Base-by-base conservation (phyloP, 2,888 invertebrate species). In the Aphidoletes aphidimyza region DNA sequence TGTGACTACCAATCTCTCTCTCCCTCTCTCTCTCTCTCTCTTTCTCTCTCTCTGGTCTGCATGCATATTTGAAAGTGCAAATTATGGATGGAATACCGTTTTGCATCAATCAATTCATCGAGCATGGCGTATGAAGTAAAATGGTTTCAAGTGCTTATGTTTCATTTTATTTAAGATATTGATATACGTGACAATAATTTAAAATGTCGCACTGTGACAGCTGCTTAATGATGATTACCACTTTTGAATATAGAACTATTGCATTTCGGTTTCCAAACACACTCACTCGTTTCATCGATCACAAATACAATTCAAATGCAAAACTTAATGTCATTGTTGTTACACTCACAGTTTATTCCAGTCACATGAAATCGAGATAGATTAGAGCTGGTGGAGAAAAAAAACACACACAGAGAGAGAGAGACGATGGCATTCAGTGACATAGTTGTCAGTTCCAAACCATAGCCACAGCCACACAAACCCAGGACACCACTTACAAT, bases 131-230 rank as follows among this genome's bases (percentile, higher is more conserved):
- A n/a, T n/a, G n/a, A n/a, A n/a, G 19, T 19, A 9, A 47, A 47
- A 19, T 17, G 47, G 17, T 47, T 39, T 47, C 47, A 47, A 47
- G 17, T 47, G 47, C 47, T 47, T 39, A 39, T 39, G 39, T 39
- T 39, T 47, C 47, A 47, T 19, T 47, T 47, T 47, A 8, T 17
- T 11, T 17, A 47, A 47, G 47, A 47, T 47, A 47, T 47, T 14
- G 47, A 47, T 47, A 47, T 47, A 47, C 47, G 47, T 47, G 47
- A 47, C 47, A 47, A 47, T 47, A 47, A 47, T 47, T 47, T 47
- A 47, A 47, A 47, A 47, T 47, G 47, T 47, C 19, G 47, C 6
- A n/a, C 47, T 17, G 47, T 47, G 47, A 47, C 47, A 47, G 47
- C 47, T 47, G 47, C 17, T 47, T 47, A 47, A 47, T 47, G 19